phyloP scores from a whole-genome alignment of 1,140 invertebrate genomes.

The Papilio machaon region DNA sequence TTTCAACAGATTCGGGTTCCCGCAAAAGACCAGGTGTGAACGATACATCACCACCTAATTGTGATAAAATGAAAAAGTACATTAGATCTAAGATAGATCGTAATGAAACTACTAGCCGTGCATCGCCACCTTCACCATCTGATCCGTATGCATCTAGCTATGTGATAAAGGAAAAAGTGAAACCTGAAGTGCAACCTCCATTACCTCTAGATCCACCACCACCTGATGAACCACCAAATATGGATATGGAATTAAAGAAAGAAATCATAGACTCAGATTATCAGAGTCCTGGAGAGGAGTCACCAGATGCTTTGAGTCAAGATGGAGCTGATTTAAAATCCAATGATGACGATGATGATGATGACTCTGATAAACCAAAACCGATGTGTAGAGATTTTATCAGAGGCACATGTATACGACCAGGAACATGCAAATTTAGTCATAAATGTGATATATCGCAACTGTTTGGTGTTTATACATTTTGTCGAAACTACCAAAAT shows the following conservation, averaged over 20 bases:
- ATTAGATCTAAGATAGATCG: conserved; percentile 60
- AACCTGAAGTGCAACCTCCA: conserved; percentile 50
- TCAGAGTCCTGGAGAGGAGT: conserved; percentile 19
- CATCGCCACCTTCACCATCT: conserved; percentile 30
- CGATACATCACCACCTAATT: conserved; percentile 57
- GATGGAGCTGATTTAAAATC: not conserved
- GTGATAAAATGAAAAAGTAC: conserved; percentile 72
- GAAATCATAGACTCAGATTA: conserved; percentile 51
- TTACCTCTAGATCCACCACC: conserved; percentile 52
- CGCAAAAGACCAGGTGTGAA: conserved; percentile 50
- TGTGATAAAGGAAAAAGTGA: conserved; percentile 34
- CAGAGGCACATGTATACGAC: conserved; percentile 59
- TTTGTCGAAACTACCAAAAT: conserved; percentile 67
- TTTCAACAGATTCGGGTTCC: conserved; percentile 43
- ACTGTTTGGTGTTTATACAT: conserved; percentile 57
- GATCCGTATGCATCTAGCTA: conserved; percentile 39
- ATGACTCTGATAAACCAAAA: conserved; percentile 37
- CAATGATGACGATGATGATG: conserved; percentile 21
- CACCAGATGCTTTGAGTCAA: not conserved
- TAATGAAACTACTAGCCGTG: conserved; percentile 44
- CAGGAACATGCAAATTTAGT: conserved; percentile 54
- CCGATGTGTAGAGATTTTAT: conserved; percentile 63
- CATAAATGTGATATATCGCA: conserved; percentile 60
- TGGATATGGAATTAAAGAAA: conserved; percentile 44
- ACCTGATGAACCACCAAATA: conserved; percentile 39